Evolutionary conservation across 2,888 invertebrate species (phyloP).

Genomic region (Buathra laborator): DNA sequence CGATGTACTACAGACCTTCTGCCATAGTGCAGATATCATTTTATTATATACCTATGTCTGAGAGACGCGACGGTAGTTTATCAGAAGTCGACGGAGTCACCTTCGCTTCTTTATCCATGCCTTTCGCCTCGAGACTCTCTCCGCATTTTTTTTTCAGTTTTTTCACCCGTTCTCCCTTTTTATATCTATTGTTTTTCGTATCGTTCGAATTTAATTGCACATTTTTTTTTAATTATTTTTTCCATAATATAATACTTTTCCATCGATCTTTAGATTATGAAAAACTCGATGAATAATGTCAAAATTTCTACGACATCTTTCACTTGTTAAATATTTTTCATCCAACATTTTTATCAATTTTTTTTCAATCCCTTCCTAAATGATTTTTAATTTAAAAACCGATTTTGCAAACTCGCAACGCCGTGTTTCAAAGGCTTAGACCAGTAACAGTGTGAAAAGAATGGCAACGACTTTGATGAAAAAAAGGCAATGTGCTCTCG

Average conservation of each 20-base stretch:
- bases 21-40: conserved; percentile 79
- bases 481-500: background rate
- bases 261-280: no score
- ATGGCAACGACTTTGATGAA: background rate
- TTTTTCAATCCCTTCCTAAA: no score
- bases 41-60: conserved; percentile 78
- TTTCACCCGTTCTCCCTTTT: background rate
- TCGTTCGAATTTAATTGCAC: background rate
- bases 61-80: conserved; percentile 78
- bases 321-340: no score
- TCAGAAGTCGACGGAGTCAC: conserved; percentile 67
- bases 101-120: conserved; percentile 32
- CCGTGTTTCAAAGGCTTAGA: no score
- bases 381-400: no score
- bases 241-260: no score
- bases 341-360: no score
- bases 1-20: conserved; percentile 73
- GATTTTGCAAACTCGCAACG: no score
- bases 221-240: no score
- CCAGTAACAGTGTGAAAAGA: no score
- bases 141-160: background rate
- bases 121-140: background rate
- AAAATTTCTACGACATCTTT: no score
- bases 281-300: no score
- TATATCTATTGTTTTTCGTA: background rate